Percentiles rank a stretch among this genome's conserved stretches.
Evolutionary conservation across 1,140 invertebrate genomes (phyloP).

Genomic region (Camponotus vicinus): DNA sequence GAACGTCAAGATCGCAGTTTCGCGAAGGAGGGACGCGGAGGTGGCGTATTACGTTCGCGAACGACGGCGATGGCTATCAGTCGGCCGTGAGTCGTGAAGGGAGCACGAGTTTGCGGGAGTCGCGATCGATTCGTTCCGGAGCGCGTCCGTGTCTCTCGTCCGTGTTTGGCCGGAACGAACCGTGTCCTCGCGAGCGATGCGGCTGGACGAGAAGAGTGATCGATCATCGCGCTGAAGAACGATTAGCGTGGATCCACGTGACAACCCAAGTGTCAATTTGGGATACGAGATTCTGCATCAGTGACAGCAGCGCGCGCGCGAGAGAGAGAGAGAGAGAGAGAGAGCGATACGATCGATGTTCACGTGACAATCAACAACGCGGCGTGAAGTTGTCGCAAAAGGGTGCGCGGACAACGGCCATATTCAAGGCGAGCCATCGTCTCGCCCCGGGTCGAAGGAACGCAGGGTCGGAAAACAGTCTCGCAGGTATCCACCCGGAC

Average conservation of each 20-base stretch:
- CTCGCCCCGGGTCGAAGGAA: slow-evolving; percentile 1
- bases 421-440: slow-evolving; percentile 66
- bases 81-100: slow-evolving; percentile 54
- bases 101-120: background rate
- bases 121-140: slow-evolving; percentile 52
- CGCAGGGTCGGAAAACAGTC: slow-evolving; percentile 50
- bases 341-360: slow-evolving; percentile 38
- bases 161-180: background rate
- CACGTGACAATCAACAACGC: slow-evolving; percentile 21
- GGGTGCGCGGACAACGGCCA: slow-evolving; percentile 69
- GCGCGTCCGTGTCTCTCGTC: background rate
- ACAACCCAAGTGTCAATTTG: slow-evolving; percentile 23
- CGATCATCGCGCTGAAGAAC: background rate
- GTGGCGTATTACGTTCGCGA: slow-evolving; percentile 30
- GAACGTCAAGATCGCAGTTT: slow-evolving; percentile 10
- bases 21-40: slow-evolving; percentile 38
- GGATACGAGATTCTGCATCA: slow-evolving; percentile 13
- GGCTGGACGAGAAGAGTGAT: background rate
- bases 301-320: background rate
- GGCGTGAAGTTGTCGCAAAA: slow-evolving; percentile 69
- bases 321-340: background rate
- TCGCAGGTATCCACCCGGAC: background rate
- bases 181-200: background rate
- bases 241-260: slow-evolving; percentile 22
- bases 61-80: slow-evolving; percentile 57